These are phyloP conservation scores for Oryzaephilus surinamensis DNA, from an alignment of 1,140 invertebrate species.

Conservation along the genomic window DNA sequence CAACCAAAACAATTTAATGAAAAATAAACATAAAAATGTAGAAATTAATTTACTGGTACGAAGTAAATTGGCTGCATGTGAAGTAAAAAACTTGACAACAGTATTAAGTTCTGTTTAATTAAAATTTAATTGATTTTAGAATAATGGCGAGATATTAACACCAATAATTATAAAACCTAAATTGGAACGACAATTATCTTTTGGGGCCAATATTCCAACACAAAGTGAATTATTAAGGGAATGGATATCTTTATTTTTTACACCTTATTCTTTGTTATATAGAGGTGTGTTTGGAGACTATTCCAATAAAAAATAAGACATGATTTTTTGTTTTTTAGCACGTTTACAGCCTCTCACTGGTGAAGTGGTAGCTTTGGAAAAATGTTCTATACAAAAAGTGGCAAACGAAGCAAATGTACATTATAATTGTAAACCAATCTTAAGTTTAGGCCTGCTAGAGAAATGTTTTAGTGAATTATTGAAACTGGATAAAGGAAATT, in stretches of 20 bases:
- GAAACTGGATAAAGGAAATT: conserved; percentile 32
- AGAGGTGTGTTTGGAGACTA: conserved; percentile 31
- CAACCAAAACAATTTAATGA: conserved; percentile 30
- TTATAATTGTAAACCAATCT: conserved; percentile 31
- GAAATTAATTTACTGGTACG: conserved; percentile 38
- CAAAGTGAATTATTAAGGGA: conserved; percentile 36
- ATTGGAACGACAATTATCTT: conserved; percentile 38
- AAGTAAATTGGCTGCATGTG: conserved; percentile 36
- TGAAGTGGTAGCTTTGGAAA: conserved; percentile 37
- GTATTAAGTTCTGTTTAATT: conserved; percentile 1
- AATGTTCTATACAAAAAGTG: conserved; percentile 31
- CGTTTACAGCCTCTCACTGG: conserved; percentile 26
- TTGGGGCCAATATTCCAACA: conserved; percentile 38
- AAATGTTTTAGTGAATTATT: conserved; percentile 33
- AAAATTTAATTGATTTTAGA: conserved; percentile 14
- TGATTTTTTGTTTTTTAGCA: conserved; percentile 28
- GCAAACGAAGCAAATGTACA: conserved; percentile 32
- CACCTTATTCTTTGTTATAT: conserved; percentile 35
- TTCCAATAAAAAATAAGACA: conserved; percentile 5
- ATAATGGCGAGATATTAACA: conserved; percentile 17
- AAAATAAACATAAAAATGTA: conserved; percentile 30
- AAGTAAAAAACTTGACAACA: conserved; percentile 27
- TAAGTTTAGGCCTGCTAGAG: conserved; percentile 32
- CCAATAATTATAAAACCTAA: conserved; percentile 35
- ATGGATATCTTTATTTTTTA: conserved; percentile 38